A percentile compares a stretch with the other conserved stretches of the same genome.
Evolutionary conservation across 2,888 invertebrate species (phyloP).

Genomic region (Willowsia nigromaculata): DNA sequence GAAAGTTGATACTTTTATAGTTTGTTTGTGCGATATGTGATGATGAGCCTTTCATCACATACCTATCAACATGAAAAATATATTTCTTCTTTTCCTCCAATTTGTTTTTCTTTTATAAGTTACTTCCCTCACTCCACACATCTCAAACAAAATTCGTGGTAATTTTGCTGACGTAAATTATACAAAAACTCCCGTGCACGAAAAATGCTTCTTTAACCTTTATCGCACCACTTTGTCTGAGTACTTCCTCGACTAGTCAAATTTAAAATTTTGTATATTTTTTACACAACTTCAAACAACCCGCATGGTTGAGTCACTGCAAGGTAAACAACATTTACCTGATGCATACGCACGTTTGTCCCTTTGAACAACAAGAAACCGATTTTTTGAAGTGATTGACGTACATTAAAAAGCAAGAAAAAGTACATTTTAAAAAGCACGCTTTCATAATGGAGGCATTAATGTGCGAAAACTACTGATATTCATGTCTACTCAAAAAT

Average conservation of each 20-base stretch:
- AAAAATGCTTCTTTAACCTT: background rate
- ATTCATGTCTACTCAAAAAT: background rate
- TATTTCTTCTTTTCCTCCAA: background rate
- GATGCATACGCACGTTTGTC: background rate
- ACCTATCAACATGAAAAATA: background rate
- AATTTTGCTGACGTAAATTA: conserved; percentile 19
- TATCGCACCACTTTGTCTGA: background rate
- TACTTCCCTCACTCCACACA: background rate
- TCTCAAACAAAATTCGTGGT: background rate
- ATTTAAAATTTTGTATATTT: background rate
- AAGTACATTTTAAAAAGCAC: background rate
- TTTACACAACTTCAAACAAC: background rate
- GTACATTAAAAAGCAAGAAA: background rate
- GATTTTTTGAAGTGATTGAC: background rate
- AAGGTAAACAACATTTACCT: background rate
- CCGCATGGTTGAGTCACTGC: background rate
- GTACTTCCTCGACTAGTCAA: background rate
- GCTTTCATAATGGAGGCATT: background rate
- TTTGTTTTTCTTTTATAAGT: background rate
- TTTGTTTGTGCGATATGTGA: background rate
- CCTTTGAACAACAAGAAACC: background rate
- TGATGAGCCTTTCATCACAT: background rate
- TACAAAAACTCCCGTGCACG: background rate
- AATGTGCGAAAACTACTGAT: background rate
- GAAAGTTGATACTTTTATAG: background rate